phyloP scores from a whole-genome alignment of 1,140 invertebrate species.

The Neomicropteryx cornuta region DNA sequence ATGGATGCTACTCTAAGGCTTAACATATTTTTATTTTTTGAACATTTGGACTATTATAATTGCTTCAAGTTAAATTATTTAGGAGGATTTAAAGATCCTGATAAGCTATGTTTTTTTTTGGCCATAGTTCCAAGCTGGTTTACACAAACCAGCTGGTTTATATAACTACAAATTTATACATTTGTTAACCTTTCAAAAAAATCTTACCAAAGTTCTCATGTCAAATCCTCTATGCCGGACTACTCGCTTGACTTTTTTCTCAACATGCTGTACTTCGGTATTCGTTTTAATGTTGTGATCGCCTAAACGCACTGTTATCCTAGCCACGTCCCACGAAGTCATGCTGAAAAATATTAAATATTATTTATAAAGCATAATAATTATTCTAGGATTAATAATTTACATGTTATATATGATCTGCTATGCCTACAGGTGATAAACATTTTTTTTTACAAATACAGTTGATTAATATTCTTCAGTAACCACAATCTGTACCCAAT shows the following conservation, averaged over 20 bases:
- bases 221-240: slow-evolving; percentile 77
- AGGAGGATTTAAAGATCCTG: background rate
- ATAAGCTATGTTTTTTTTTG: no score
- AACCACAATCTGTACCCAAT: background rate
- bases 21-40: slow-evolving; percentile 1
- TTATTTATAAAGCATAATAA: no score
- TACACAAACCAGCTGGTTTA: background rate
- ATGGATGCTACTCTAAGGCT: background rate
- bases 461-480: background rate
- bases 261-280: slow-evolving; percentile 60
- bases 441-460: background rate
- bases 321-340: slow-evolving; percentile 77
- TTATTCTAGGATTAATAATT: no score
- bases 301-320: slow-evolving; percentile 66
- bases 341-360: slow-evolving; percentile 49
- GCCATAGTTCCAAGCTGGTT: background rate
- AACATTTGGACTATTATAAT: background rate
- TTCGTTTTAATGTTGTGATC: slow-evolving; percentile 71
- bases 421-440: no score
- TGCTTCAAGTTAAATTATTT: background rate
- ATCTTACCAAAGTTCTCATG: slow-evolving; percentile 61
- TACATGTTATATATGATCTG: no score
- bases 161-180: slow-evolving; percentile 2
- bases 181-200: background rate
- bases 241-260: slow-evolving; percentile 66